phyloP scores from a whole-genome alignment of 2,888 invertebrate genomes.

The Conops quadrifasciatus region DNA sequence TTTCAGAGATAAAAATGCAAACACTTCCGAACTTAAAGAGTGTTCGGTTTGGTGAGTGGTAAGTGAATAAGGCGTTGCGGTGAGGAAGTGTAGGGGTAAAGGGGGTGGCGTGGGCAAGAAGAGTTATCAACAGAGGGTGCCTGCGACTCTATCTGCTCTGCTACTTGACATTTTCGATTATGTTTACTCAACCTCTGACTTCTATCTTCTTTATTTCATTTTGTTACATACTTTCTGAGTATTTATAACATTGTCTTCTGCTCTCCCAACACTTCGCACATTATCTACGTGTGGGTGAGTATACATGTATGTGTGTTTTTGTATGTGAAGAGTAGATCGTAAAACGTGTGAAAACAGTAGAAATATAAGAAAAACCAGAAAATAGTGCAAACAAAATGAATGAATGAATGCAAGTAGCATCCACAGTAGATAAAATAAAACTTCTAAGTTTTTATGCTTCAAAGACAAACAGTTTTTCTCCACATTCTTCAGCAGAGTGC shows the following conservation, averaged over 20 bases:
- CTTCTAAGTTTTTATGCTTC: neutral
- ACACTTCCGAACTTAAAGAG: slow-evolving; percentile 19
- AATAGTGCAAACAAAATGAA: neutral
- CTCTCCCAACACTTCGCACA: slow-evolving; percentile 1
- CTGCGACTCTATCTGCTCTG: slow-evolving; percentile 13
- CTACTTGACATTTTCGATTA: slow-evolving; percentile 46
- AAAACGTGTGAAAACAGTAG: neutral
- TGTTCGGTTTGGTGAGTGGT: neutral
- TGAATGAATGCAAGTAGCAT: neutral
- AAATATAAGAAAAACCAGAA: slow-evolving; percentile 4
- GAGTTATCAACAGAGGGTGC: neutral
- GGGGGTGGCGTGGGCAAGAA: neutral
- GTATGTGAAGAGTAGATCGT: slow-evolving; percentile 11
- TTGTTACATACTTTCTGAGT: slow-evolving; percentile 6
- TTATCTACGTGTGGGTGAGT: neutral
- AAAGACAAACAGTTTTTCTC: slow-evolving; percentile 16
- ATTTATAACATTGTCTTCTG: slow-evolving; percentile 10
- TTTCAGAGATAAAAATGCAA: slow-evolving; percentile 37
- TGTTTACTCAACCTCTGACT: slow-evolving; percentile 44
- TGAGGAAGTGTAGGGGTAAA: neutral
- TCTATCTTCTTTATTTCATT: neutral
- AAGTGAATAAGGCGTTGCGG: neutral
- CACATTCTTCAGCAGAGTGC: slow-evolving; percentile 8
- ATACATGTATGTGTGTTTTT: slow-evolving; percentile 12
- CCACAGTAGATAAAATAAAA: neutral